Conservation (phyloP, 2,113 vertebrate genomes). For the Rhinopomastus cyanomelas region DNA sequence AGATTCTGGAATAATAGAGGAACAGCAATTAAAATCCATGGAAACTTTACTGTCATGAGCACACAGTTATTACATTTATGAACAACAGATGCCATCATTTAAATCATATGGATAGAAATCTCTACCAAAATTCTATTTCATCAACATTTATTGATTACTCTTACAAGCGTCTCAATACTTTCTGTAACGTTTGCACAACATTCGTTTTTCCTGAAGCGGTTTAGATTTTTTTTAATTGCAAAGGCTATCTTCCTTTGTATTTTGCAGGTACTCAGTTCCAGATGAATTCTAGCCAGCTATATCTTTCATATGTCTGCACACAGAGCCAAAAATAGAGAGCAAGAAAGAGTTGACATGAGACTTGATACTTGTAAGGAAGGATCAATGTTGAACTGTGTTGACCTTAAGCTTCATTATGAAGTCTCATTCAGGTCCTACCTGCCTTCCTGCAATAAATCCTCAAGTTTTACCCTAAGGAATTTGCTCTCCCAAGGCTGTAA, state of each 20-base stretch:
- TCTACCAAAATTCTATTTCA: background rate
- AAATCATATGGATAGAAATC: background rate
- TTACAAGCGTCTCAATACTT: background rate
- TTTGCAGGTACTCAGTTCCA: background rate
- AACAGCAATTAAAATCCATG: background rate
- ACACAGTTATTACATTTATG: background rate
- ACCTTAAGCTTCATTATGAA: background rate
- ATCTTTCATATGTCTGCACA: background rate
- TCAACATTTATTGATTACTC: background rate
- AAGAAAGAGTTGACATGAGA: background rate
- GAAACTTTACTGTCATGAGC: background rate
- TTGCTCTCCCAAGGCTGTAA: background rate
- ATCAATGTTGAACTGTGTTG: background rate
- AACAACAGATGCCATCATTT: background rate
- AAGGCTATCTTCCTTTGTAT: background rate
- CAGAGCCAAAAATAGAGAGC: background rate
- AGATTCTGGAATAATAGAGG: background rate
- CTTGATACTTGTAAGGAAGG: background rate
- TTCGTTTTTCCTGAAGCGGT: background rate
- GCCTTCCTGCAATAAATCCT: background rate
- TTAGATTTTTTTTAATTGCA: background rate
- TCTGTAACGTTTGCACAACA: background rate
- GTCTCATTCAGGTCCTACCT: background rate
- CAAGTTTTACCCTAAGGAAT: background rate
- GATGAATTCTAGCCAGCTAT: background rate